Evolutionary conservation across 2,113 vertebrate species (phyloP).

Genomic region (Clupea harengus): DNA sequence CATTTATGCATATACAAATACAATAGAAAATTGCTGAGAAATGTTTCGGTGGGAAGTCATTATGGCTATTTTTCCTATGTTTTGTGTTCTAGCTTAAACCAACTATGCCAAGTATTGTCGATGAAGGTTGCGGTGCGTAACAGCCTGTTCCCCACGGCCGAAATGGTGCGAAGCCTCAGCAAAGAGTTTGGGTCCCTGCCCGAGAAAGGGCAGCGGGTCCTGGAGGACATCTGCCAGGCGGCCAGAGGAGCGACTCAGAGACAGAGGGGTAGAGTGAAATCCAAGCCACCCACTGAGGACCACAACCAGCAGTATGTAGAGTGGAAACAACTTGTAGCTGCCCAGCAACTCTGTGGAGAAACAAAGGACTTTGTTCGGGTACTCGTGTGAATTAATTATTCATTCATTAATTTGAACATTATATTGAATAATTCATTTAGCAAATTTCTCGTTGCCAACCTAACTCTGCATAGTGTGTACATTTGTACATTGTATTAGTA

Average conservation of each 20-base stretch:
- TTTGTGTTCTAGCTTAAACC: conserved; percentile 64
- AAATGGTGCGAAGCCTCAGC: conserved; percentile 74
- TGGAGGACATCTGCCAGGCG: neutral
- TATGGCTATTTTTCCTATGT: neutral
- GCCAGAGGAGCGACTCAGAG: neutral
- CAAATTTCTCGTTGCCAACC: too few species aligned
- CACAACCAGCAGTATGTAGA: conserved; percentile 54
- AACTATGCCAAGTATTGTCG: conserved; percentile 61
- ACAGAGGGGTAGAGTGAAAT: conserved; percentile 11
- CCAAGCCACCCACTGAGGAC: conserved; percentile 34
- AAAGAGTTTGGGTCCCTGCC: conserved; percentile 64
- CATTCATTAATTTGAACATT: too few species aligned
- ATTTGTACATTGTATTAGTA: neutral
- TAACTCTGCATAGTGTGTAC: neutral
- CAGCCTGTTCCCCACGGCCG: conserved; percentile 76
- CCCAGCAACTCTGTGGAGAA: neutral
- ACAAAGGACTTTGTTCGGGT: conserved; percentile 66
- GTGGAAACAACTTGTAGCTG: conserved; percentile 46
- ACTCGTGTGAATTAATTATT: neutral
- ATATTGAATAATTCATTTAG: too few species aligned
- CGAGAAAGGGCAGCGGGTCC: conserved; percentile 27
- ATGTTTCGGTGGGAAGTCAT: neutral
- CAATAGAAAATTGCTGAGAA: neutral
- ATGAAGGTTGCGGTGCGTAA: conserved; percentile 66
- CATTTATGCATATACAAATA: neutral